These are phyloP conservation scores for Tachuris rubrigastra DNA, from an alignment of 2,113 vertebrate species.

Conservation along the genomic window DNA sequence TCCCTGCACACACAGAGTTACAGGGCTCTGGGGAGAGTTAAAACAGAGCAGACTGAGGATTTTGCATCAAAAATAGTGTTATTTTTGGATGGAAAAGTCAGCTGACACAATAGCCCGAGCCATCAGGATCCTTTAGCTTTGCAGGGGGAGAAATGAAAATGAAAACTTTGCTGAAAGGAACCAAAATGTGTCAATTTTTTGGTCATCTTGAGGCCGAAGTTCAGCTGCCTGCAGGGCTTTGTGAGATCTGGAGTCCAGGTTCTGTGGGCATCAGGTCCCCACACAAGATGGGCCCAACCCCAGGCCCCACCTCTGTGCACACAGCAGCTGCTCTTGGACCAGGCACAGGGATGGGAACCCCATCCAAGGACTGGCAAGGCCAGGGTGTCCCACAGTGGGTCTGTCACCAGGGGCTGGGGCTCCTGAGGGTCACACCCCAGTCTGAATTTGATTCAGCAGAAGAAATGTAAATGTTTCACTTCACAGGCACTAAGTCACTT, in stretches of 20 bases:
- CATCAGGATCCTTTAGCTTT: not conserved
- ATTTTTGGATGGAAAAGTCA: conserved; percentile 9
- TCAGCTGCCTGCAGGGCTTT: not conserved
- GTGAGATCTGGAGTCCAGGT: rapidly evolving
- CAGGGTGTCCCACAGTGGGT: not conserved
- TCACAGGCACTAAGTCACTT: rapidly evolving
- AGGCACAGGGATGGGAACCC: not conserved
- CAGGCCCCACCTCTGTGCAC: not conserved
- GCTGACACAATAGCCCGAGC: not conserved
- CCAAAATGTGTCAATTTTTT: not conserved
- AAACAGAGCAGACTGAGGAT: conserved; percentile 6
- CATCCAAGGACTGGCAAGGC: rapidly evolving
- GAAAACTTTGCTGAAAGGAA: not conserved
- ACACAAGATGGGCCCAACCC: not conserved
- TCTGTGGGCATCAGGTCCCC: not conserved
- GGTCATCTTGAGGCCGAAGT: not conserved
- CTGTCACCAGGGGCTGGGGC: not conserved
- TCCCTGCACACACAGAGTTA: not conserved
- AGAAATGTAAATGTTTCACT: not conserved
- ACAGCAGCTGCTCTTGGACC: not conserved
- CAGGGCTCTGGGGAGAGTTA: not conserved
- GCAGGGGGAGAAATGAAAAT: not conserved
- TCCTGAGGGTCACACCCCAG: not conserved
- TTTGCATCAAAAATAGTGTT: not conserved
- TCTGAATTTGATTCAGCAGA: not conserved